Evolutionary conservation across 2,113 vertebrate species (phyloP).

Genomic region (Acinonyx jubatus): DNA sequence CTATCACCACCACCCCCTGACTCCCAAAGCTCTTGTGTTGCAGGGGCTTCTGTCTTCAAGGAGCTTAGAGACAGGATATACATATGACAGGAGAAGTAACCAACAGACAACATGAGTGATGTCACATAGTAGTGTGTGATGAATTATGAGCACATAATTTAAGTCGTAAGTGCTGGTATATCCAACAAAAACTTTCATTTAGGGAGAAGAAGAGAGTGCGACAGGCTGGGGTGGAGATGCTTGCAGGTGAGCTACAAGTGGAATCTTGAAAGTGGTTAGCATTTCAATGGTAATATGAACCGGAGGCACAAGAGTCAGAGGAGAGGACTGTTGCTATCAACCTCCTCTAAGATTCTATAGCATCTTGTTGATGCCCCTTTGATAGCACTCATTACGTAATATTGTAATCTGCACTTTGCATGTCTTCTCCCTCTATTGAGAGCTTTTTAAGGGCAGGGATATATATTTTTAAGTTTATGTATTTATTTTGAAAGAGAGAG

Average conservation of each 20-base stretch:
- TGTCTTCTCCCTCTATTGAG: background rate
- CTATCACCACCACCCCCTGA: accelerated
- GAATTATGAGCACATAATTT: background rate
- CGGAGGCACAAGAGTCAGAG: background rate
- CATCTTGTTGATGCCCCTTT: background rate
- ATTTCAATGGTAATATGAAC: background rate
- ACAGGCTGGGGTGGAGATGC: background rate
- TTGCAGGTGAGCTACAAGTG: background rate
- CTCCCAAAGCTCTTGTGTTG: background rate
- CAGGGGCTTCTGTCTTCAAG: background rate
- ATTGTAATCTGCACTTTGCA: background rate
- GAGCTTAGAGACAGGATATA: background rate
- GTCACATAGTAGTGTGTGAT: background rate
- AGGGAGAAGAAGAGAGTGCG: background rate
- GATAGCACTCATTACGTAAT: background rate
- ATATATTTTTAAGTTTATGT: background rate
- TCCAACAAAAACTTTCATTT: background rate
- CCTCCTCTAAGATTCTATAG: background rate
- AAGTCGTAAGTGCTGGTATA: background rate
- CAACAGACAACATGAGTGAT: background rate
- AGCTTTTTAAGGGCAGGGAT: background rate
- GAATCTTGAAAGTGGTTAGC: background rate
- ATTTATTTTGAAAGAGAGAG: too few species aligned
- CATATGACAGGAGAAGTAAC: background rate
- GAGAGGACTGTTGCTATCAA: background rate